Conservation (phyloP, 1,140 invertebrate genomes). For the Chrysomallon squamiferum region DNA sequence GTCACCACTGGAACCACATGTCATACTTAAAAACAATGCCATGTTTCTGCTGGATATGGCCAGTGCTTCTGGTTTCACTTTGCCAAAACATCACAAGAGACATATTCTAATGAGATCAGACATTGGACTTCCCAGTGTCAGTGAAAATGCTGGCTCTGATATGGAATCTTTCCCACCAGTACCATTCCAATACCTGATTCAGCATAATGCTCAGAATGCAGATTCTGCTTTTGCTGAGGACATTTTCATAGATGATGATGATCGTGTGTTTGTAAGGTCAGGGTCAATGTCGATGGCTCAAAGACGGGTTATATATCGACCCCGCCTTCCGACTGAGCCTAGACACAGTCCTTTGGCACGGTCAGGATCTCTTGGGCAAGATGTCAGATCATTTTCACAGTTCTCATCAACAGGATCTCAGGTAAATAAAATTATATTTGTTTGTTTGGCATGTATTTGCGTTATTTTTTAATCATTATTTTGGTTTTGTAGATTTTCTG, state of each 20-base stretch:
- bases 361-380: constrained; percentile 55
- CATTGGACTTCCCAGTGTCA: constrained; percentile 62
- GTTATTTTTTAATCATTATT: no score
- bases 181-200: constrained; percentile 55
- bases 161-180: constrained; percentile 56
- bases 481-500: no score
- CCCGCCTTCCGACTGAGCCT: constrained; percentile 53
- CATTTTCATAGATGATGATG: constrained; percentile 54
- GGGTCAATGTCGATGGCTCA: constrained; percentile 47
- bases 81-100: constrained; percentile 54
- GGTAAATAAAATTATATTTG: constrained; percentile 16
- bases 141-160: constrained; percentile 50
- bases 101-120: constrained; percentile 19
- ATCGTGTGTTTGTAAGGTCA: constrained; percentile 54
- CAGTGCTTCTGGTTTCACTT: constrained; percentile 69
- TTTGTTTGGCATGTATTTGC: not conserved
- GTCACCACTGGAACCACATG: constrained; percentile 71
- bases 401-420: constrained; percentile 36
- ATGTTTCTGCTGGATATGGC: constrained; percentile 91
- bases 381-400: constrained; percentile 44
- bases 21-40: constrained; percentile 90
- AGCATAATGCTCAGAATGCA: constrained; percentile 52
- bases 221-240: constrained; percentile 62
- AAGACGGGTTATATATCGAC: constrained; percentile 34
- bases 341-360: constrained; percentile 56